A percentile compares a stretch with the other conserved stretches of the same genome.
Evolutionary conservation across 2,888 invertebrate genomes (phyloP).

Genomic region (Sinopyrophorus schimmeli): DNA sequence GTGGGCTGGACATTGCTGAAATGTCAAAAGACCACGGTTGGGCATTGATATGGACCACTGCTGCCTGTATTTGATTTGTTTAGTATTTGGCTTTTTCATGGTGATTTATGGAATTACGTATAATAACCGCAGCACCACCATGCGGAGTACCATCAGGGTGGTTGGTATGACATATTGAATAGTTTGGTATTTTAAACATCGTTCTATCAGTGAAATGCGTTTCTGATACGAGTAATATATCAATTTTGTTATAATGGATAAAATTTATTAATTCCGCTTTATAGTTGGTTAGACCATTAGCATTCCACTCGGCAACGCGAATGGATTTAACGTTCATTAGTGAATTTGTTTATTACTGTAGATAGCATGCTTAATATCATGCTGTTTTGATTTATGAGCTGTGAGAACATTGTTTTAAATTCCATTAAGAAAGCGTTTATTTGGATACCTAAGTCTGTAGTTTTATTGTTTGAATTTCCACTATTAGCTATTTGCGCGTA

Average conservation of each 20-base stretch:
- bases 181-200: not conserved
- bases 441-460: slow-evolving; percentile 8
- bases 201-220: slow-evolving; percentile 1
- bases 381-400: slow-evolving; percentile 8
- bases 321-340: slow-evolving; percentile 10
- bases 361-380: slow-evolving; percentile 7
- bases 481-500: not conserved
- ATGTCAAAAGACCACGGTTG: slow-evolving; percentile 2
- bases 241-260: not conserved
- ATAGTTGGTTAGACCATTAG: slow-evolving; percentile 3
- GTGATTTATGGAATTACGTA: not conserved
- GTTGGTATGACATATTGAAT: not conserved
- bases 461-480: slow-evolving; percentile 6
- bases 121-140: not conserved
- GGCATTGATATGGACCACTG: not conserved
- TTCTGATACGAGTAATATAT: slow-evolving; percentile 2
- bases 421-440: not conserved
- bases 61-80: slow-evolving; percentile 2
- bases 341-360: slow-evolving; percentile 8
- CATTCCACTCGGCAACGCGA: slow-evolving; percentile 2
- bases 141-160: slow-evolving; percentile 1
- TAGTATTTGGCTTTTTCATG: slow-evolving; percentile 1
- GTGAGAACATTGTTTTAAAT: slow-evolving; percentile 8
- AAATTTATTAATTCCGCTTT: slow-evolving; percentile 1
- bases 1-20: slow-evolving; percentile 1